A percentile compares a stretch with the other conserved stretches of the same genome.
Conservation (phyloP, 2,113 vertebrate species). For the Eptatretus burgeri region DNA sequence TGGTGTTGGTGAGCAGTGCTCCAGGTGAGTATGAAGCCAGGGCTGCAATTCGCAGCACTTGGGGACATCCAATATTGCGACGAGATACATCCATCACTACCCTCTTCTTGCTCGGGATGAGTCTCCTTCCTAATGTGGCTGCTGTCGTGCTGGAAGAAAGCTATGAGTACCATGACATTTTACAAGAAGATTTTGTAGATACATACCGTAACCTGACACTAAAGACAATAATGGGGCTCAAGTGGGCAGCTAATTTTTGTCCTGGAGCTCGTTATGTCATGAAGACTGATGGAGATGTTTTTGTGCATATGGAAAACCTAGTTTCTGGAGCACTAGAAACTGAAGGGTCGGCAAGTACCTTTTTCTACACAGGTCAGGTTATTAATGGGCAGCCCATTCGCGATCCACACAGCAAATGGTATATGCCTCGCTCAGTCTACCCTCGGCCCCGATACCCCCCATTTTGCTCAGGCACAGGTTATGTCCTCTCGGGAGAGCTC, state of each 20-base stretch:
- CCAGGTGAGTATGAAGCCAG: conserved; percentile 47
- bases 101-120: conserved; percentile 48
- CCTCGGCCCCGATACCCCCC: conserved; percentile 53
- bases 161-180: conserved; percentile 37
- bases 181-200: conserved; percentile 74
- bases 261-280: conserved; percentile 45
- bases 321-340: conserved; percentile 57
- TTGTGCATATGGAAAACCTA: conserved; percentile 76
- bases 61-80: conserved; percentile 54
- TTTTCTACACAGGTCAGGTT: conserved; percentile 81
- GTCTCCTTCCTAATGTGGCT: conserved; percentile 25
- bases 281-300: conserved; percentile 97
- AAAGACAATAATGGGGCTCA: conserved; percentile 92
- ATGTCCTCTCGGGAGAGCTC: conserved; percentile 73
- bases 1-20: conserved; percentile 56
- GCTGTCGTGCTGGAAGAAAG: conserved; percentile 43
- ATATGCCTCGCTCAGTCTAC: conserved; percentile 62
- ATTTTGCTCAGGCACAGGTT: conserved; percentile 88
- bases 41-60: conserved; percentile 66
- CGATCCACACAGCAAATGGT: conserved; percentile 82
- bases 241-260: conserved; percentile 66
- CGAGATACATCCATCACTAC: conserved; percentile 28
- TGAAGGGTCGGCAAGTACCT: conserved; percentile 27
- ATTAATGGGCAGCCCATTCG: conserved; percentile 48
- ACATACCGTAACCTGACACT: conserved; percentile 77